Base-by-base conservation (phyloP, 1,140 invertebrate genomes). In the Drosophila trapezifrons region DNA sequence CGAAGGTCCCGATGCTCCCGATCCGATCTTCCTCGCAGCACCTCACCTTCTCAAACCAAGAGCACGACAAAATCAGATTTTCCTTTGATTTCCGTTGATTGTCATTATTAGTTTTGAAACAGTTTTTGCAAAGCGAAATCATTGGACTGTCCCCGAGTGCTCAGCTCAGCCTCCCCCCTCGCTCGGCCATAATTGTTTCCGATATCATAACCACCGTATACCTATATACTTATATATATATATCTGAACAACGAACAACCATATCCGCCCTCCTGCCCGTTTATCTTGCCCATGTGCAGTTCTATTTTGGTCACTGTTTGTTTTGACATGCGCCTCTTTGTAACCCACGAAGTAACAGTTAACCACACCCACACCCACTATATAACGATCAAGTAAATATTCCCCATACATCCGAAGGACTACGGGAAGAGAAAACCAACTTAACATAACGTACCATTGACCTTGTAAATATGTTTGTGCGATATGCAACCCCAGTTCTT, bases 401-500 rank as follows among this genome's bases (percentile, higher is more conserved):
- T 52, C 37, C 60, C 66, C 55, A 74, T 40, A 76, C 37, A 69
- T 64, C 67, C 59, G 79, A 81, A 75, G 78, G 71, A 78, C 84
- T 69, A 32, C 63, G 32, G n/a, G 15, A n/a, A 12, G n/a, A 18
- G 18, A 32, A 37, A 37, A 20, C 60, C 32, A 38, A 42, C 35
- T 22, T 22, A 51, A 54, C 65, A 63, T 55, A 75, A 76, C 38
- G 46, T 78, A 62, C 60, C 69, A 62, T 78, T 65, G 59, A 85
- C 74, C 45, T 79, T 90, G 87, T 90, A 90, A 87, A 90, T 90
- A 90, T 89, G 87, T 90, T 90, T 90, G 87, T 84, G 87, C 77
- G 71, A 90, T 76, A 77, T 90, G 83, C 80, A 90, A 80, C 77
- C 73, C 82, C 58, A 57, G 76, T 84, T 87, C 59, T 62, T 74